Conservation (phyloP, 2,797 vertebrate genomes). For the Pelochelys cantorii region DNA sequence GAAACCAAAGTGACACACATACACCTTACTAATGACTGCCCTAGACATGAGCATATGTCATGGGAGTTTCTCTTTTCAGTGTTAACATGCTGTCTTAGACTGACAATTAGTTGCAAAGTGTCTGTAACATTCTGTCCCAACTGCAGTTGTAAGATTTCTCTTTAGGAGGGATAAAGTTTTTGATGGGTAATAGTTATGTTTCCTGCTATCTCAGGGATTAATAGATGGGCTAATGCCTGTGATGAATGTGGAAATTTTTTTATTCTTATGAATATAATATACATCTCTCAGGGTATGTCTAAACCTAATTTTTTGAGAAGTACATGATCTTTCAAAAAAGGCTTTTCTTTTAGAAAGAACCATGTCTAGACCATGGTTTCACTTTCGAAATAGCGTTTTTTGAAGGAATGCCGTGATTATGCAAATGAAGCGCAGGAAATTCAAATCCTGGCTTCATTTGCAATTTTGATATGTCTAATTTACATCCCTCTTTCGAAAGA, state of each 20-base stretch:
- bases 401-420: no score
- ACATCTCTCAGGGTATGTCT: background rate
- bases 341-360: no score
- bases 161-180: background rate
- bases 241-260: background rate
- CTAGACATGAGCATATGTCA: background rate
- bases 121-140: background rate
- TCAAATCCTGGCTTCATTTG: no score
- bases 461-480: no score
- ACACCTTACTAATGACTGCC: background rate
- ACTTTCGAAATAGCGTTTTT: no score
- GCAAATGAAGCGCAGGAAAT: no score
- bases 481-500: no score
- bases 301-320: no score
- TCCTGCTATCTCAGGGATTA: background rate
- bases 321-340: no score
- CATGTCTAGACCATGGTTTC: no score
- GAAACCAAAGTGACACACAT: background rate
- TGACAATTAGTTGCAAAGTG: background rate
- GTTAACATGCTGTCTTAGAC: background rate
- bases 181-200: background rate
- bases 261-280: background rate
- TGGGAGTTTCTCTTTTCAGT: background rate
- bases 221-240: background rate
- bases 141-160: background rate